phyloP scores from a whole-genome alignment of 23 tunicate genomes.

The Phallusia fumigata region DNA sequence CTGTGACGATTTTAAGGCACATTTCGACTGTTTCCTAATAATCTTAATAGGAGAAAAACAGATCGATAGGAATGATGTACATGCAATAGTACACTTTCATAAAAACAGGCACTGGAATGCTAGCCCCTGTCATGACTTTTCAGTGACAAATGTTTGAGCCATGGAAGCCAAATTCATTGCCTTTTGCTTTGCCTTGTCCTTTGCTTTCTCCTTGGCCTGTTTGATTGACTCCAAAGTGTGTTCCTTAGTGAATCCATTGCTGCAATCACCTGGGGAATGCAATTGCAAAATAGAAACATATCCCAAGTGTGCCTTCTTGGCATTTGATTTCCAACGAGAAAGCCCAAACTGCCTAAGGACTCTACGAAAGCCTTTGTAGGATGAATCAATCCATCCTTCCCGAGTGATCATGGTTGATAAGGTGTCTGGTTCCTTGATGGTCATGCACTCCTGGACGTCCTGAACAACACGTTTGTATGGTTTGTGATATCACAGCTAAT shows the following conservation, averaged over 20 bases:
- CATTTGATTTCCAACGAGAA: slow-evolving; percentile 65
- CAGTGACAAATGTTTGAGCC: slow-evolving; percentile 25
- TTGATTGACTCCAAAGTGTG: slow-evolving; percentile 34
- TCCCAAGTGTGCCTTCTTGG: slow-evolving; percentile 58
- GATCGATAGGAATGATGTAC: background rate
- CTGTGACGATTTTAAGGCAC: no score
- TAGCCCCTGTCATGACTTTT: slow-evolving; percentile 2
- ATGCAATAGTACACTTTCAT: background rate
- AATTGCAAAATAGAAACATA: slow-evolving; percentile 34
- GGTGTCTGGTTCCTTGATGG: slow-evolving; percentile 16
- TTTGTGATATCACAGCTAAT: background rate
- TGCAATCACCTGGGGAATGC: background rate
- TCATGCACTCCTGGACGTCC: slow-evolving; percentile 40
- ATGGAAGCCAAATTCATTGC: slow-evolving; percentile 56
- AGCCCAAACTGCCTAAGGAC: slow-evolving; percentile 63
- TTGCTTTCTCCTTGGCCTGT: slow-evolving; percentile 60
- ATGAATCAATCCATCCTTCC: slow-evolving; percentile 86
- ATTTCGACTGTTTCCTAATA: no score
- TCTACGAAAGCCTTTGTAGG: slow-evolving; percentile 54
- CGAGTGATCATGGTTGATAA: slow-evolving; percentile 27
- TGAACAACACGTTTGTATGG: background rate
- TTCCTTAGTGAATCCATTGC: background rate
- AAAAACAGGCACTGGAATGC: background rate
- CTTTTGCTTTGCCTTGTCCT: slow-evolving; percentile 71
- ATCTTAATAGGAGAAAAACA: no score